phyloP scores from a whole-genome alignment of 2,888 invertebrate genomes.

The Zygothrica quintamaculata region DNA sequence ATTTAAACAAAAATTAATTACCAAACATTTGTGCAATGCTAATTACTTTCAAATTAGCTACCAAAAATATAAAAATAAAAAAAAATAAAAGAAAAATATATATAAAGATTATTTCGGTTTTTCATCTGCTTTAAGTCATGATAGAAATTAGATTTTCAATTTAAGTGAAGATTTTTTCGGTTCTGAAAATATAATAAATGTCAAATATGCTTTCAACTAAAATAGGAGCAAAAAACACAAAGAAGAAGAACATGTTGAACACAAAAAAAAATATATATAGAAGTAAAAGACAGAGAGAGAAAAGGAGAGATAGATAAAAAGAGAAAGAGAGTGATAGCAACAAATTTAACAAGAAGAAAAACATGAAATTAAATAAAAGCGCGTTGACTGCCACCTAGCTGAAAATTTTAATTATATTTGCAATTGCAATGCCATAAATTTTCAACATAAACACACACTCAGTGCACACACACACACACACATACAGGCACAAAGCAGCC shows the following conservation, averaged over 20 bases:
- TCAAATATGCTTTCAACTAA: slow-evolving; percentile 42
- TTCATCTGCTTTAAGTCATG: too few relatives aligned
- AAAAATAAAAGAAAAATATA: too few relatives aligned
- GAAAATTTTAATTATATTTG: slow-evolving; percentile 80
- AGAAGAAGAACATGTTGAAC: slow-evolving; percentile 7
- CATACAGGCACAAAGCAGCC: slow-evolving; percentile 21
- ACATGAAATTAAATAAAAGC: slow-evolving; percentile 54
- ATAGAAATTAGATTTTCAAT: too few relatives aligned
- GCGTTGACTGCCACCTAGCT: slow-evolving; percentile 49
- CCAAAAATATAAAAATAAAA: too few relatives aligned
- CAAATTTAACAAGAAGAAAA: slow-evolving; percentile 28
- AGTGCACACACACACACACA: slow-evolving; percentile 18
- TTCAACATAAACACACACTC: slow-evolving; percentile 39
- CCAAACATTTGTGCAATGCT: background rate
- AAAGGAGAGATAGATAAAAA: slow-evolving; percentile 3
- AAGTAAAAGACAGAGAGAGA: slow-evolving; percentile 42
- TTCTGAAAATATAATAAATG: slow-evolving; percentile 41
- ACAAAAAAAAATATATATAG: slow-evolving; percentile 37
- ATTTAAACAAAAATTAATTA: background rate
- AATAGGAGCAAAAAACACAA: background rate
- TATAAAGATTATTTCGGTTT: too few relatives aligned
- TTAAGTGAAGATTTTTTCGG: too few relatives aligned
- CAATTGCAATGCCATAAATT: slow-evolving; percentile 79
- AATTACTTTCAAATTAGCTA: background rate
- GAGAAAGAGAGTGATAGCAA: background rate